A percentile compares a stretch with the other conserved stretches of the same genome.
These are phyloP conservation scores for Eufriesea mexicana DNA, from an alignment of 1,140 invertebrate species.

Conservation along the genomic window DNA sequence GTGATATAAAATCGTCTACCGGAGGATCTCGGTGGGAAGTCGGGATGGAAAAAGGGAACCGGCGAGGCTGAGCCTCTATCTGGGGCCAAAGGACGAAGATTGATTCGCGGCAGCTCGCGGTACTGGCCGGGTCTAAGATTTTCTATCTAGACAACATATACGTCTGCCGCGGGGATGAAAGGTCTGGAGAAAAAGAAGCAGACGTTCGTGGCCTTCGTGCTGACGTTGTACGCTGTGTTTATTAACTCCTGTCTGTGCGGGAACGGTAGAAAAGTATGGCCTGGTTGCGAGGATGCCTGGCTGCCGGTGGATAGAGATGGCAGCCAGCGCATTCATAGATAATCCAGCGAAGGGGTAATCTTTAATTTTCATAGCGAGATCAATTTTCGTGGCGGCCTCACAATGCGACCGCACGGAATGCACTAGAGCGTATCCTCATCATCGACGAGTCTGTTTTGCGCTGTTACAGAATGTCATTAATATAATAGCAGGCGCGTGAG, in stretches of 20 bases:
- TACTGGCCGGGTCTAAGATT: conserved; percentile 20
- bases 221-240: conserved; percentile 21
- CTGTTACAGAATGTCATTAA: conserved; percentile 4
- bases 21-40: neutral
- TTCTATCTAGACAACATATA: conserved; percentile 43
- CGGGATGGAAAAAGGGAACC: conserved; percentile 25
- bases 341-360: neutral
- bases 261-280: conserved; percentile 7
- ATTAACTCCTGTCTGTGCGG: conserved; percentile 49
- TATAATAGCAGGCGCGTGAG: neutral
- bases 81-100: conserved; percentile 37
- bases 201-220: neutral
- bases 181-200: conserved; percentile 21
- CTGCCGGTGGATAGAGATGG: neutral
- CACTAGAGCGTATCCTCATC: too few species aligned
- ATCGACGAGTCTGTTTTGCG: neutral
- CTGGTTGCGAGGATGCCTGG: neutral
- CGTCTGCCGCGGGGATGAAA: conserved; percentile 32
- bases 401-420: conserved; percentile 5
- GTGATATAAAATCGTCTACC: conserved; percentile 36
- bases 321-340: conserved; percentile 7
- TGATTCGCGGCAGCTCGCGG: conserved; percentile 45
- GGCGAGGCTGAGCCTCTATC: conserved; percentile 29
- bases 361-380: conserved; percentile 26
- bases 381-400: neutral